Percentiles rank a stretch among this genome's conserved stretches.
These are phyloP conservation scores for Drosophila nr. fundita DNA, from an alignment of 2,888 invertebrate genomes.

Conservation along the genomic window DNA sequence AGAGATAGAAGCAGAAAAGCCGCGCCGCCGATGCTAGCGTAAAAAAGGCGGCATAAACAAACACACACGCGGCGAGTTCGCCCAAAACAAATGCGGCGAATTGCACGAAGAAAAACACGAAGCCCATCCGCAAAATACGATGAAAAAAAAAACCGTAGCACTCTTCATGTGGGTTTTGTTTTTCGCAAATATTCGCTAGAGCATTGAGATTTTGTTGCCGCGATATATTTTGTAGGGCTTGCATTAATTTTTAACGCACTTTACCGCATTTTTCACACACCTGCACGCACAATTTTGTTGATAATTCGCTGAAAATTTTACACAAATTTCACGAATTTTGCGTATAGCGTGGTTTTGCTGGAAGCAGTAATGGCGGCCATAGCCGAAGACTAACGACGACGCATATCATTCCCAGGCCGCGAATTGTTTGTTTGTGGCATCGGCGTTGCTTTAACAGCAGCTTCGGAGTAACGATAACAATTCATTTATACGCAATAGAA, in stretches of 20 bases:
- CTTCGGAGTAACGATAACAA: constrained; percentile 24
- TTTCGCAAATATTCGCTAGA: constrained; percentile 57
- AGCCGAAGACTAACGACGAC: constrained; percentile 77
- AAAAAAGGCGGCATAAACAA: constrained; percentile 80
- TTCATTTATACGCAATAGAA: constrained; percentile 12
- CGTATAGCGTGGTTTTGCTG: constrained; percentile 83
- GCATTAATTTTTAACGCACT: constrained; percentile 59
- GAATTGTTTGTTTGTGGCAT: constrained; percentile 30
- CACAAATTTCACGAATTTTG: constrained; percentile 78
- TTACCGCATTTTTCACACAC: constrained; percentile 66
- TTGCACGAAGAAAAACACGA: constrained; percentile 69
- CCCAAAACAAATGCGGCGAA: constrained; percentile 83
- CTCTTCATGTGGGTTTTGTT: constrained; percentile 76
- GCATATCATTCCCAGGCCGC: constrained; percentile 60
- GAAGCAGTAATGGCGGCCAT: constrained; percentile 92
- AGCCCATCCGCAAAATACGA: constrained; percentile 79
- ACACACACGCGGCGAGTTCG: constrained; percentile 80
- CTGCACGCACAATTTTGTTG: constrained; percentile 73
- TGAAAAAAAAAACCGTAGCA: constrained; percentile 66
- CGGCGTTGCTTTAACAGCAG: constrained; percentile 40
- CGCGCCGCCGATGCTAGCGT: constrained; percentile 58
- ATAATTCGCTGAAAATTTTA: constrained; percentile 69
- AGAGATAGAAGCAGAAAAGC: constrained; percentile 61
- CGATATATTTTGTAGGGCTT: constrained; percentile 28
- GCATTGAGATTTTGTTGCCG: constrained; percentile 10